These are phyloP conservation scores for Sebastes taczanowskii DNA, from an alignment of 2,797 vertebrate species.

Conservation along the genomic window DNA sequence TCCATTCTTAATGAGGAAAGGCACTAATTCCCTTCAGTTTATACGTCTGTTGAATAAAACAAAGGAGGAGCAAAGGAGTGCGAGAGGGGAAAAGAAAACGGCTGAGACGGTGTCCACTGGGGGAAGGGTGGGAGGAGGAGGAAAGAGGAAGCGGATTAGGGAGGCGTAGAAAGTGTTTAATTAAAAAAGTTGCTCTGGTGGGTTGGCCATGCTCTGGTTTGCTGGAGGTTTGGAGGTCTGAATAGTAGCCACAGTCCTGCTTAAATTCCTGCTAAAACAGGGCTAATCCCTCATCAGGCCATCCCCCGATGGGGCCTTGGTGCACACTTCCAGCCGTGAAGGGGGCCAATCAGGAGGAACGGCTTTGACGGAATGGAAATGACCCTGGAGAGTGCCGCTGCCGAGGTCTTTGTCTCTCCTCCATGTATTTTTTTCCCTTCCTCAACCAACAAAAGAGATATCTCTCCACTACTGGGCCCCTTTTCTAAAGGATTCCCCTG, in stretches of 20 bases:
- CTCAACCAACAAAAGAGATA: slow-evolving; percentile 57
- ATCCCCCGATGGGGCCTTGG: slow-evolving; percentile 38
- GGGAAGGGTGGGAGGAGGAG: slow-evolving; percentile 15
- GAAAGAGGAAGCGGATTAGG: slow-evolving; percentile 52
- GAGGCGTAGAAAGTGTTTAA: slow-evolving; percentile 73
- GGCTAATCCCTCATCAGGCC: slow-evolving; percentile 74
- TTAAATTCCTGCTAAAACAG: slow-evolving; percentile 73
- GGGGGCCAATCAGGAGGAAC: slow-evolving; percentile 75
- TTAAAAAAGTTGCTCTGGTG: slow-evolving; percentile 76
- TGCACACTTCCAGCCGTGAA: slow-evolving; percentile 69
- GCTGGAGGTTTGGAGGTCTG: slow-evolving; percentile 53
- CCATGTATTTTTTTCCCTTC: slow-evolving; percentile 34
- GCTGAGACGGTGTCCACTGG: slow-evolving; percentile 54
- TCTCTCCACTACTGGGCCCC: slow-evolving; percentile 34
- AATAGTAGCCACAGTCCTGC: slow-evolving; percentile 50
- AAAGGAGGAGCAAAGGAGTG: slow-evolving; percentile 60
- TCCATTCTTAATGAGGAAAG: slow-evolving; percentile 73
- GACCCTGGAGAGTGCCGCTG: slow-evolving; percentile 62
- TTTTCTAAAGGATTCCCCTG: slow-evolving; percentile 58
- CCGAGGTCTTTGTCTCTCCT: slow-evolving; percentile 73
- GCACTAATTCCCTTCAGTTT: slow-evolving; percentile 71
- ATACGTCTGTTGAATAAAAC: slow-evolving; percentile 75
- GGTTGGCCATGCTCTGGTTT: slow-evolving; percentile 51
- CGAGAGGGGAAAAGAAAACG: slow-evolving; percentile 31
- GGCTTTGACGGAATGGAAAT: slow-evolving; percentile 71